These are phyloP conservation scores for Zoanthus sociatus DNA, from an alignment of 92 coral and sea anemone genomes.

Conservation along the genomic window DNA sequence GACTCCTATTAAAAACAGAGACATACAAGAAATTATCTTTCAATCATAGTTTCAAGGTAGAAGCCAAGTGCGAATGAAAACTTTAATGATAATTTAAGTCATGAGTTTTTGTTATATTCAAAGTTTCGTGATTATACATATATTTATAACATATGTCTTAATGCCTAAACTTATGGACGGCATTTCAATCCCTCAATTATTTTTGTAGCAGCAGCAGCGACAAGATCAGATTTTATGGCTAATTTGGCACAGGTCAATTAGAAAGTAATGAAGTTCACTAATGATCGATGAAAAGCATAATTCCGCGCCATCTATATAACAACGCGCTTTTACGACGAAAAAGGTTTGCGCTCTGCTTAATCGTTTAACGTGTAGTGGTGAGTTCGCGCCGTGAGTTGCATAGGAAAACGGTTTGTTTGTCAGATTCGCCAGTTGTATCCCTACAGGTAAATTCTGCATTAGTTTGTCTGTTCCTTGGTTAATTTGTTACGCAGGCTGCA, in stretches of 20 bases:
- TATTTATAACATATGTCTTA: not conserved
- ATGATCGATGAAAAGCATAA: slow-evolving; percentile 32
- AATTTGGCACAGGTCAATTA: slow-evolving; percentile 18
- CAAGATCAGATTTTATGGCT: not conserved
- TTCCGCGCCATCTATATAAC: not conserved
- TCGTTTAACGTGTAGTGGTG: not conserved
- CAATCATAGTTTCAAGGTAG: not conserved
- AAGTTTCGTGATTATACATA: slow-evolving; percentile 18
- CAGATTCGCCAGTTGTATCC: not conserved
- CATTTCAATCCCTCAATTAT: not conserved
- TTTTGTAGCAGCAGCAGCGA: not conserved
- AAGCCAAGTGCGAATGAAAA: not conserved
- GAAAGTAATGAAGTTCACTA: slow-evolving; percentile 23
- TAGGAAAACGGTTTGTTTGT: not conserved
- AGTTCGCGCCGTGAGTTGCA: not conserved
- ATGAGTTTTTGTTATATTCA: not conserved
- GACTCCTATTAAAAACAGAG: not conserved
- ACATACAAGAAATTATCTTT: not conserved
- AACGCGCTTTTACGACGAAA: not conserved
- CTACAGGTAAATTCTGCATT: not conserved
- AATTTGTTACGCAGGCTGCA: not conserved
- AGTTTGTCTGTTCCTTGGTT: not conserved
- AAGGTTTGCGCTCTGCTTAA: not conserved
- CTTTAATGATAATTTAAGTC: too few species aligned
- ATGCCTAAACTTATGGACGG: not conserved